These are phyloP conservation scores for Pardosa pseudoannulata DNA, from an alignment of 2,888 invertebrate species.

Conservation along the genomic window DNA sequence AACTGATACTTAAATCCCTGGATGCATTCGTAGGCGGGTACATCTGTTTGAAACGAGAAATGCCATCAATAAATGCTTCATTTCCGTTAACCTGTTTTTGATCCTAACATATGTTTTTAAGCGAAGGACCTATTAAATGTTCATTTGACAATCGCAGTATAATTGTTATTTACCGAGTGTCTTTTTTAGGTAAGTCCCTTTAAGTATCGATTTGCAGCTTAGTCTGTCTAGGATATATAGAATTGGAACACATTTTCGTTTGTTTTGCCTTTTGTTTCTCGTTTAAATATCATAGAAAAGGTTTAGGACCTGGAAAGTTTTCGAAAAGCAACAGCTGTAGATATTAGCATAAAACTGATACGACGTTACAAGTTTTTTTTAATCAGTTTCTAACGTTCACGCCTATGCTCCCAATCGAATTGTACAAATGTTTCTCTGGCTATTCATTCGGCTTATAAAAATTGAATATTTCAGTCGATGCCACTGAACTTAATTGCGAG, in stretches of 20 bases:
- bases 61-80: constrained; percentile 56
- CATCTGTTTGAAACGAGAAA: constrained; percentile 32
- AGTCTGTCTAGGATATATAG: not conserved
- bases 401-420: not conserved
- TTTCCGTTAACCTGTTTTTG: constrained; percentile 34
- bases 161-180: constrained; percentile 56
- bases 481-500: not conserved
- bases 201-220: not conserved
- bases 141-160: constrained; percentile 34
- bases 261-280: not conserved
- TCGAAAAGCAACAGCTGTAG: not conserved
- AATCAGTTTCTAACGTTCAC: constrained; percentile 3
- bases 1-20: constrained; percentile 34
- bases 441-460: not conserved
- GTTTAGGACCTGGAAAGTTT: not conserved
- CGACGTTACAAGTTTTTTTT: not conserved
- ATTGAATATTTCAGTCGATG: not conserved
- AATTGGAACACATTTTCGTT: not conserved
- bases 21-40: not conserved
- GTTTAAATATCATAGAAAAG: not conserved
- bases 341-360: not conserved
- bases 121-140: constrained; percentile 20
- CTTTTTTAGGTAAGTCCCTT: constrained; percentile 23
- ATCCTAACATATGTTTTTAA: constrained; percentile 59
- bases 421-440: not conserved